These are phyloP conservation scores for Pterobdella sp. DNA, from an alignment of 2,888 invertebrate species.

Conservation along the genomic window DNA sequence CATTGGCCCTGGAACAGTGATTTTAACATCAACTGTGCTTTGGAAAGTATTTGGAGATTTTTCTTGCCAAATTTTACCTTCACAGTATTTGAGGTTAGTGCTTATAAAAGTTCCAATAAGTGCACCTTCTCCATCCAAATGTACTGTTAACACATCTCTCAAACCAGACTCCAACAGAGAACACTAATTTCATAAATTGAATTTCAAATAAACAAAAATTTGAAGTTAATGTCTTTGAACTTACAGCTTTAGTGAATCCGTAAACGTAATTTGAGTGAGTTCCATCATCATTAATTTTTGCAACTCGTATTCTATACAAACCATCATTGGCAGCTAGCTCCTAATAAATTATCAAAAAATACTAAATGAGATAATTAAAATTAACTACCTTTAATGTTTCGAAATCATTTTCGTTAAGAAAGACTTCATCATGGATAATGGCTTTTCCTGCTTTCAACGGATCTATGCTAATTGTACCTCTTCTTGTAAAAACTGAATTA, in stretches of 20 bases:
- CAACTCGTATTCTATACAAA: slow-evolving; percentile 67
- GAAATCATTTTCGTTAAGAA: slow-evolving; percentile 17
- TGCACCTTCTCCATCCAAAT: slow-evolving; percentile 70
- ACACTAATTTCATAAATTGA: too few relatives aligned
- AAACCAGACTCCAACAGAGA: slow-evolving; percentile 67
- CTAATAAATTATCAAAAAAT: slow-evolving; percentile 48
- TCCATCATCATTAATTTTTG: slow-evolving; percentile 58
- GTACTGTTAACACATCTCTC: slow-evolving; percentile 69
- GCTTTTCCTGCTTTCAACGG: slow-evolving; percentile 33
- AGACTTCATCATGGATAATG: slow-evolving; percentile 22
- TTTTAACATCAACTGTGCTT: slow-evolving; percentile 69
- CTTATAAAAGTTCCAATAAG: slow-evolving; percentile 57
- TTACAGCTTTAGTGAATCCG: slow-evolving; percentile 71
- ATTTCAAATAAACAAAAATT: too few relatives aligned
- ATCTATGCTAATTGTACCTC: slow-evolving; percentile 29
- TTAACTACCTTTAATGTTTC: slow-evolving; percentile 23
- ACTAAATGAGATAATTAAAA: not conserved
- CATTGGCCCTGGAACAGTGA: slow-evolving; percentile 73
- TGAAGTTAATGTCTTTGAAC: slow-evolving; percentile 30
- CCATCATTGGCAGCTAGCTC: slow-evolving; percentile 62
- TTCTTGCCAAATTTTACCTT: slow-evolving; percentile 30
- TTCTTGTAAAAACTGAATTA: slow-evolving; percentile 19
- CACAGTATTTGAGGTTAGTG: slow-evolving; percentile 52
- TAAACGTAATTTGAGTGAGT: slow-evolving; percentile 55
- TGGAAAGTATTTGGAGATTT: slow-evolving; percentile 55